Percentiles rank a stretch among this genome's conserved stretches.
phyloP scores from a whole-genome alignment of 2,797 vertebrate species.

The Cirrhinus molitorella region DNA sequence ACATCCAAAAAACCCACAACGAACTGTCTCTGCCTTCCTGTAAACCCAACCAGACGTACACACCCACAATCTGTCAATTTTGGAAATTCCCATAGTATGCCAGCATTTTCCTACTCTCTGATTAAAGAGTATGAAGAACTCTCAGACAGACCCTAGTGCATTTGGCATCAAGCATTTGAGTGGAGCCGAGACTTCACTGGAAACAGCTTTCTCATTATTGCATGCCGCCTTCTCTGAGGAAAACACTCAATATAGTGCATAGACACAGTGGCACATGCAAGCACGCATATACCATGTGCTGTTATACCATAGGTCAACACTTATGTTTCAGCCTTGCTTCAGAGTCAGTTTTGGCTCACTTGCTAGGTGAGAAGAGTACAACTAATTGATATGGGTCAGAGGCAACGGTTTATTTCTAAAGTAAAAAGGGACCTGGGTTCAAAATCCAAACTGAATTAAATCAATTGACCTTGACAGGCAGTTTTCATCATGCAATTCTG shows the following conservation, averaged over 20 bases:
- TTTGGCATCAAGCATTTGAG: slow-evolving; percentile 55
- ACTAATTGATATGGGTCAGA: slow-evolving; percentile 9
- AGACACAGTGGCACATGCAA: slow-evolving; percentile 8
- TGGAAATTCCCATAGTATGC: slow-evolving; percentile 8
- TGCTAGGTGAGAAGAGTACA: neutral
- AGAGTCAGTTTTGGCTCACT: neutral
- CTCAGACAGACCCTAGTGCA: slow-evolving; percentile 53
- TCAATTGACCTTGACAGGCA: neutral
- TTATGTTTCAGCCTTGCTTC: neutral
- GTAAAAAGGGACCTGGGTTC: neutral
- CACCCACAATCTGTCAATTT: slow-evolving; percentile 36
- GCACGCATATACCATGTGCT: neutral
- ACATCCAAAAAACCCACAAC: neutral
- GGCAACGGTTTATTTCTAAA: neutral
- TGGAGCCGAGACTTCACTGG: slow-evolving; percentile 43
- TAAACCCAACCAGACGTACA: neutral
- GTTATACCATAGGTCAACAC: neutral
- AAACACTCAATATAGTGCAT: neutral
- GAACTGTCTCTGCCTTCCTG: neutral
- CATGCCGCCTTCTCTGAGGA: neutral
- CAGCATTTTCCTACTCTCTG: slow-evolving; percentile 48
- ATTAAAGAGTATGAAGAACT: slow-evolving; percentile 60
- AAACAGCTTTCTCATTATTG: slow-evolving; percentile 27
- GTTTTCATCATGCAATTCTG: neutral
- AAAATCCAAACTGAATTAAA: neutral